Evolutionary conservation across 2,797 vertebrate species (phyloP).

Genomic region (Pseudocheirus occidentalis): DNA sequence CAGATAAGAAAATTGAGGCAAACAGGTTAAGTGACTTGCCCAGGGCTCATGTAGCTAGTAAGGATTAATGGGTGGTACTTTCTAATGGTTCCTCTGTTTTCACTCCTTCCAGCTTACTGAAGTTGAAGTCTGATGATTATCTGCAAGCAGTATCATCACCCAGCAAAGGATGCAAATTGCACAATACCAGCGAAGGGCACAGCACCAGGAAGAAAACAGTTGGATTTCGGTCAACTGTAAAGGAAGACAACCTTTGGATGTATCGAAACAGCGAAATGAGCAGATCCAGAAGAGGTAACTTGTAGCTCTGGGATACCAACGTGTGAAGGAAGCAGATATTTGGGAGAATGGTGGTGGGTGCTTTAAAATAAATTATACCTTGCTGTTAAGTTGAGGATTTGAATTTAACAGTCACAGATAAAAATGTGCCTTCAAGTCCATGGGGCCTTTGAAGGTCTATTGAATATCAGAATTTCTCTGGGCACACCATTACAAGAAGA

Average conservation of each 20-base stretch:
- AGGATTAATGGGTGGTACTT: not conserved
- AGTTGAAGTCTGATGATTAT: constrained; percentile 67
- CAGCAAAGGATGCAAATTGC: constrained; percentile 66
- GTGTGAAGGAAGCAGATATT: not conserved
- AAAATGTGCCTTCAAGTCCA: not conserved
- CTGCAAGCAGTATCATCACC: constrained; percentile 58
- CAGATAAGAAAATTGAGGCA: not conserved
- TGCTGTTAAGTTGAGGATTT: not conserved
- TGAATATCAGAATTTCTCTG: constrained; percentile 27
- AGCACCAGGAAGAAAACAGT: constrained; percentile 73
- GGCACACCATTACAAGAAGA: constrained; percentile 9
- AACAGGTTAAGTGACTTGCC: not conserved
- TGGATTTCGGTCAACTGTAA: constrained; percentile 46
- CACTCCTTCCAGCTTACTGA: constrained; percentile 74
- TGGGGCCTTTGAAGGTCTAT: not conserved
- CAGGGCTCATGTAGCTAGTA: not conserved
- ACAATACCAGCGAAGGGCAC: constrained; percentile 59
- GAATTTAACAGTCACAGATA: constrained; percentile 18
- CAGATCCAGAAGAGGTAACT: constrained; percentile 80
- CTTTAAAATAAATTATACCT: not conserved
- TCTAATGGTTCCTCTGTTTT: constrained; percentile 3
- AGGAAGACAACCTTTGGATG: constrained; percentile 54
- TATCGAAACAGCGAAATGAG: constrained; percentile 61
- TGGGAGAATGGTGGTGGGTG: not conserved
- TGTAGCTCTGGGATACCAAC: not conserved